These are phyloP conservation scores for Ptychoptera contaminata DNA, from an alignment of 2,888 invertebrate genomes.

Conservation along the genomic window DNA sequence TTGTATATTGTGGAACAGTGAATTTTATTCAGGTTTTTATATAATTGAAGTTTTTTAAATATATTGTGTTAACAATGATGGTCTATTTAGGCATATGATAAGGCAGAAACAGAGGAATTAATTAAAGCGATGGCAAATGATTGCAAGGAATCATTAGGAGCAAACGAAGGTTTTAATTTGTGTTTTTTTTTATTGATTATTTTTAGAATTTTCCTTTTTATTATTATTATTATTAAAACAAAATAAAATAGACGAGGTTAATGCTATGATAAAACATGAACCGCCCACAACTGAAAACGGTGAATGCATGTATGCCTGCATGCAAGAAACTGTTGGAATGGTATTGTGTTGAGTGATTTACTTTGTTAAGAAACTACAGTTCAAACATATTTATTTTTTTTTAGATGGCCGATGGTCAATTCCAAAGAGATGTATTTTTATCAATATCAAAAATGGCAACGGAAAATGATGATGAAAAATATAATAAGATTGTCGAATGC, in stretches of 20 bases:
- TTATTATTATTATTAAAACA: too few species aligned
- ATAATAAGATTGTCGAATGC: background rate
- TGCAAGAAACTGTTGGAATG: constrained; percentile 22
- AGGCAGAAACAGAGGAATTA: too few species aligned
- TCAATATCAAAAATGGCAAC: background rate
- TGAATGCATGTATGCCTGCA: constrained; percentile 25
- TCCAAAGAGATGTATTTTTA: background rate
- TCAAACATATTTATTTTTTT: background rate
- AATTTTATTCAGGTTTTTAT: too few species aligned
- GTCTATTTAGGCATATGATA: too few species aligned
- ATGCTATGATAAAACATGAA: constrained; percentile 18
- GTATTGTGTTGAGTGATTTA: constrained; percentile 16
- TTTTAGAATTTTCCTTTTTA: too few species aligned
- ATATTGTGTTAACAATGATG: too few species aligned
- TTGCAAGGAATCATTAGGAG: too few species aligned
- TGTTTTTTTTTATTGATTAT: too few species aligned
- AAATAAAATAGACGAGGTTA: constrained; percentile 24
- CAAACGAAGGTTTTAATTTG: too few species aligned
- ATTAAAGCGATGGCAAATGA: too few species aligned
- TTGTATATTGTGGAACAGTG: too few species aligned
- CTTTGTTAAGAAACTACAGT: background rate
- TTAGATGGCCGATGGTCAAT: background rate
- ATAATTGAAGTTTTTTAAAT: too few species aligned
- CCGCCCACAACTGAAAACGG: constrained; percentile 16
- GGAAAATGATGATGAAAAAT: background rate